Evolutionary conservation across 2,113 vertebrate genomes (phyloP).

Genomic region (Mobula hypostoma): DNA sequence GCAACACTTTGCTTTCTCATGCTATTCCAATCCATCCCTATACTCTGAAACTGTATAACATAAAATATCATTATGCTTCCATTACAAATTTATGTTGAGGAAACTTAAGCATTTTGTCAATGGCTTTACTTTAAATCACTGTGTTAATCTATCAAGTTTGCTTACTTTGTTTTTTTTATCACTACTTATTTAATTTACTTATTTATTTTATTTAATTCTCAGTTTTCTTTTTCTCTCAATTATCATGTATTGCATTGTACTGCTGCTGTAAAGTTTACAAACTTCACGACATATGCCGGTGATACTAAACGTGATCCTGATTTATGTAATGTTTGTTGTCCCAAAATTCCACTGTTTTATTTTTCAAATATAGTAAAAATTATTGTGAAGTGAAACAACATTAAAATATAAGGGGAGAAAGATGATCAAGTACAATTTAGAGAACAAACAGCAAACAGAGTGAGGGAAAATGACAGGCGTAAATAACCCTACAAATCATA

Average conservation of each 20-base stretch:
- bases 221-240: too few species aligned
- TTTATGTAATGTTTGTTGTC: neutral
- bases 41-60: neutral
- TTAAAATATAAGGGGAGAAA: neutral
- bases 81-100: neutral
- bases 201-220: too few species aligned
- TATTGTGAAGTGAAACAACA: neutral
- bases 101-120: neutral
- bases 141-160: constrained; percentile 4
- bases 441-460: neutral
- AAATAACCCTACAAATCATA: neutral
- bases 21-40: neutral
- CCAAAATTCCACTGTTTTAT: neutral
- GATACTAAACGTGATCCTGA: too few species aligned
- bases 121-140: constrained; percentile 5
- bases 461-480: neutral
- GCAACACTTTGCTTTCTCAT: neutral
- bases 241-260: too few species aligned
- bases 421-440: neutral
- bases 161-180: neutral
- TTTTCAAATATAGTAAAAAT: neutral
- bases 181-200: too few species aligned
- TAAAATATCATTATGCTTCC: neutral
- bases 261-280: too few species aligned
- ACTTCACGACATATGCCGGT: too few species aligned